Conservation (phyloP, 2,888 invertebrate species). For the Lasioglossum lativentre region DNA sequence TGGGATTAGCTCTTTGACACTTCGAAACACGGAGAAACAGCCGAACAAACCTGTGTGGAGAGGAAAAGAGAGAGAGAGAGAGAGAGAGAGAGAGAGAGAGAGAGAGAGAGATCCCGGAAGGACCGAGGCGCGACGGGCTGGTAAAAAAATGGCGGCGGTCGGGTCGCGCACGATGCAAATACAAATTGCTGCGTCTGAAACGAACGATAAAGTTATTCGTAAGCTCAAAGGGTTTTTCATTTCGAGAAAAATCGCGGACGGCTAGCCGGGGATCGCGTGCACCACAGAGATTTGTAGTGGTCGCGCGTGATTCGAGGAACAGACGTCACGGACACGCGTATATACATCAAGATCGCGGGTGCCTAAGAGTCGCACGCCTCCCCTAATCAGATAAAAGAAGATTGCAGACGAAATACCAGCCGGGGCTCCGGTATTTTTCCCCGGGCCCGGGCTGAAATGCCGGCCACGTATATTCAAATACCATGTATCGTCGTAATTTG, state of each 20-base stretch:
- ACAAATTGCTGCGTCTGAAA: constrained; percentile 22
- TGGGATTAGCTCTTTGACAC: background rate
- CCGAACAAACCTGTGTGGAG: background rate
- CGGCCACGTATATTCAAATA: constrained; percentile 39
- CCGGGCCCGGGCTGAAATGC: constrained; percentile 36
- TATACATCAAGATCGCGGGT: constrained; percentile 63
- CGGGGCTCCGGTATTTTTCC: constrained; percentile 53
- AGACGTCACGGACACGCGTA: constrained; percentile 63
- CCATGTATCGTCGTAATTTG: constrained; percentile 54
- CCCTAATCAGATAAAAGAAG: constrained; percentile 64
- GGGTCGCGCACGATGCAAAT: background rate
- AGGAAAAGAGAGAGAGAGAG: background rate
- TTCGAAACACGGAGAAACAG: constrained; percentile 3
- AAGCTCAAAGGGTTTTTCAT: constrained; percentile 32
- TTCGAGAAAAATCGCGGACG: constrained; percentile 44
- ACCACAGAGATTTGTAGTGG: constrained; percentile 64
- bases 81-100: background rate
- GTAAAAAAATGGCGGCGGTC: background rate
- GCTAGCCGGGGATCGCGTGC: constrained; percentile 58
- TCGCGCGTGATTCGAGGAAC: constrained; percentile 70
- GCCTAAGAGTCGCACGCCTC: constrained; percentile 59
- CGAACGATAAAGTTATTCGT: constrained; percentile 38
- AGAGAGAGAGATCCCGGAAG: background rate
- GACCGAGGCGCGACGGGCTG: background rate
- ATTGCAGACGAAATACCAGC: constrained; percentile 63